Evolutionary conservation across 2,113 vertebrate genomes (phyloP), one percentile per base, ranked within the genome.

Genomic region (Protobothrops flavoviridis): DNA sequence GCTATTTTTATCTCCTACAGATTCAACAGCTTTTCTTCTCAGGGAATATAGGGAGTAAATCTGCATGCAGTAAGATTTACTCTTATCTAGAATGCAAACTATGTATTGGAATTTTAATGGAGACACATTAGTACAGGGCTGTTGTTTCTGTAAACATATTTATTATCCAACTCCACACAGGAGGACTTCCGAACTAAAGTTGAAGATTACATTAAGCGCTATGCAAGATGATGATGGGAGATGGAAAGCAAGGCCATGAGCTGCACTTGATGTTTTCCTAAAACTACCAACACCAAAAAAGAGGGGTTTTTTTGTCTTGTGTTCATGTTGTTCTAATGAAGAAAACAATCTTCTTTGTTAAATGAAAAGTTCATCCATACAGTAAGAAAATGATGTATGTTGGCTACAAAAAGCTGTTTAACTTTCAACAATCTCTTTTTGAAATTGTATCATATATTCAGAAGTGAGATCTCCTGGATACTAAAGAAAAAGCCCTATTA

Each of bases 101-200:
- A 43, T 81, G 33, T 43, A 21, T 43, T 81, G 20, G 20, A 43
- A 81, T 43, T 81, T 81, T 81, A 81, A 81, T 81, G 74, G 33
- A 43, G 33, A 23, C 74, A 43, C 74, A 21, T 20, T 39, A 39
- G 5, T 81, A 81, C 3, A 43, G 33, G 33, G 33, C 33, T 43
- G 2, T 43, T 39, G 33, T 43, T 81, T 43, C 33, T 81, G 20
- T 43, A 43, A 81, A 43, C 33, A 10, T 43, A 23, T 43, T 43
- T 81, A 43, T 81, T 81, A 43, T 81, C 0, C 91, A 93, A 13
- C 87, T 93, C 12, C 52, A 33, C 10, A 3, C 2, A 99, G 99
- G 99, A 99, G 96, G 99, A 99, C 94, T 99, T 99, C 64, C 98
- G 99, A 91, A 98, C 89, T 97, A 99, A 99, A 96, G 99, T 99